These are phyloP conservation scores for Phaethornis superciliosus DNA, from an alignment of 2,113 vertebrate genomes.

Conservation along the genomic window DNA sequence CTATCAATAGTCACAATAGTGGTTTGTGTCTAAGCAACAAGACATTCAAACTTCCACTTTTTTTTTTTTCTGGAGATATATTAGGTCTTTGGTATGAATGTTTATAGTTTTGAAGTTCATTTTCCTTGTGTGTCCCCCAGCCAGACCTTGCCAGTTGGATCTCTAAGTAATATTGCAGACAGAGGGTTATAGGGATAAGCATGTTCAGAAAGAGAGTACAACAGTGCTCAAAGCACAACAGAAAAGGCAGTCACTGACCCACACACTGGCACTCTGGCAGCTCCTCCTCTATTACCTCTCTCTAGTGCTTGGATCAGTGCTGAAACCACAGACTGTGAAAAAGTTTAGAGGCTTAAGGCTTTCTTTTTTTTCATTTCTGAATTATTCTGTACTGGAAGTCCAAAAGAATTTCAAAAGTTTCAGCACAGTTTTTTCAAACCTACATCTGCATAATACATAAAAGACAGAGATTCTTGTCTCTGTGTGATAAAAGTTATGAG, in stretches of 20 bases:
- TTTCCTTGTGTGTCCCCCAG: not conserved
- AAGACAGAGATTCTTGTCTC: not conserved
- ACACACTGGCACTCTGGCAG: rapidly evolving
- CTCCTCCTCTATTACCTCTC: not conserved
- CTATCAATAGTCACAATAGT: not conserved
- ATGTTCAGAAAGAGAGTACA: not conserved
- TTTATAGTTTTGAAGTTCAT: not conserved
- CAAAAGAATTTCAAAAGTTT: not conserved
- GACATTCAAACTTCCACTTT: not conserved
- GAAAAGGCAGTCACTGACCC: not conserved
- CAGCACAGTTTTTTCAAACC: not conserved
- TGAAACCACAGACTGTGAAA: not conserved
- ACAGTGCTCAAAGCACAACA: not conserved
- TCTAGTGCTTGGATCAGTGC: not conserved
- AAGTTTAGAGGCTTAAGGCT: not conserved
- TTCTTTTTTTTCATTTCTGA: not conserved
- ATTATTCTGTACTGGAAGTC: not conserved
- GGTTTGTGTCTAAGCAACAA: not conserved
- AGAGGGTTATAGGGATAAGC: not conserved
- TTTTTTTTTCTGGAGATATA: not conserved
- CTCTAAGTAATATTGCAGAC: not conserved
- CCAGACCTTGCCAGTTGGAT: not conserved
- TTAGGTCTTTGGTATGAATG: not conserved
- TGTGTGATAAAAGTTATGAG: not conserved
- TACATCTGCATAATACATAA: not conserved